phyloP scores from a whole-genome alignment of 1,140 invertebrate genomes.

The Hycleus cichorii region DNA sequence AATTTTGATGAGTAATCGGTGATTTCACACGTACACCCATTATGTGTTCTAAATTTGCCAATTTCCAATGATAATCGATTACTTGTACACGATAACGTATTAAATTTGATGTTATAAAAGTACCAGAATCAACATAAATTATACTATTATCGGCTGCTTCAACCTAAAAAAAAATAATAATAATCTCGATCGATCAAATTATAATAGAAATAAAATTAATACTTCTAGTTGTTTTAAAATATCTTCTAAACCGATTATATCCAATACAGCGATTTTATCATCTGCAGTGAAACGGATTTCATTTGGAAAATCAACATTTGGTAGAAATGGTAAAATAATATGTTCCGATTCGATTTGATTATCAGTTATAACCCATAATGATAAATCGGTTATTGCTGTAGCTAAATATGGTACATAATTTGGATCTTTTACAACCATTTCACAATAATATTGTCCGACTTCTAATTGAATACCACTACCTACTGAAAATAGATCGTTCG shows the following conservation, averaged over 20 bases:
- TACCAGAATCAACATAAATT: conserved; percentile 21
- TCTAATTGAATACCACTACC: conserved; percentile 30
- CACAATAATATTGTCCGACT: conserved; percentile 36
- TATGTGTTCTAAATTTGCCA: conserved; percentile 31
- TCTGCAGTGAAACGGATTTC: conserved; percentile 24
- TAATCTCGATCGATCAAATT: neutral
- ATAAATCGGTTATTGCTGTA: conserved; percentile 23
- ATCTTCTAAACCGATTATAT: conserved; percentile 27
- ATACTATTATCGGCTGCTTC: conserved; percentile 30
- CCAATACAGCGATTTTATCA: conserved; percentile 19
- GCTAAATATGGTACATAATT: neutral
- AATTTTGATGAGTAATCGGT: conserved; percentile 27
- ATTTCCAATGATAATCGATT: conserved; percentile 37
- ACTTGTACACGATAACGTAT: conserved; percentile 28
- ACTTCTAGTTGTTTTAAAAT: conserved; percentile 30
- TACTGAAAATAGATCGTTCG: conserved; percentile 27
- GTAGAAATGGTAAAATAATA: conserved; percentile 29
- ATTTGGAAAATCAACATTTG: conserved; percentile 20
- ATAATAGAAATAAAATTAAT: conserved; percentile 6
- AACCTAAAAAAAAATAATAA: conserved; percentile 25
- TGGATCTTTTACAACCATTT: conserved; percentile 22
- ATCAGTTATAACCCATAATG: conserved; percentile 26
- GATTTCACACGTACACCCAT: conserved; percentile 32
- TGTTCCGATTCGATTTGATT: conserved; percentile 25
- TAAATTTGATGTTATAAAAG: conserved; percentile 10